These are phyloP conservation scores for Carassius carassius DNA, from an alignment of 2,113 vertebrate species.

Conservation along the genomic window DNA sequence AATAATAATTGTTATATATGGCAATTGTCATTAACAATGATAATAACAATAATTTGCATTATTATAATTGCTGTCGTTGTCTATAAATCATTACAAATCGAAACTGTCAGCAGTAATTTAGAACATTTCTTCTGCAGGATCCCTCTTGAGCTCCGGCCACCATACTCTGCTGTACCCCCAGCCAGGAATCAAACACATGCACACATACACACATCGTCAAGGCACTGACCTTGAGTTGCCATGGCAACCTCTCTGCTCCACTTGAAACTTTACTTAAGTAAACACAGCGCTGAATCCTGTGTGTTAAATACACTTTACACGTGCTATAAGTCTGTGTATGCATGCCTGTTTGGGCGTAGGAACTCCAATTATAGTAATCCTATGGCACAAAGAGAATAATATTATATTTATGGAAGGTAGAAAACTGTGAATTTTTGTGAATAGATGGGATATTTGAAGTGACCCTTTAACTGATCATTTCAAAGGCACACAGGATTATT, in stretches of 20 bases:
- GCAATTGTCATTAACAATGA: too few species aligned
- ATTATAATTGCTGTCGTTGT: not conserved
- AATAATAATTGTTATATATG: too few species aligned
- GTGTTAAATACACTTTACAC: too few species aligned
- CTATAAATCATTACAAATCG: not conserved
- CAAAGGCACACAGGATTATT: not conserved
- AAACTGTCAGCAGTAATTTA: not conserved
- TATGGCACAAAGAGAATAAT: not conserved
- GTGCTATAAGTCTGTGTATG: too few species aligned
- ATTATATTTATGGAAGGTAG: not conserved
- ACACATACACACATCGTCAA: not conserved
- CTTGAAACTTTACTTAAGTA: conserved; percentile 47
- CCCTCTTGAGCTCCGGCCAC: not conserved
- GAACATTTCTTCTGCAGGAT: not conserved
- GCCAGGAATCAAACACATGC: conserved; percentile 21
- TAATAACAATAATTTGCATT: not conserved
- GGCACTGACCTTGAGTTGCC: conserved; percentile 53
- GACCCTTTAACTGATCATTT: not conserved
- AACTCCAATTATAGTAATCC: not conserved
- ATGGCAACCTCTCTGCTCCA: conserved; percentile 51
- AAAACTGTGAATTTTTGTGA: not conserved
- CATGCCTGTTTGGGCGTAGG: too few species aligned
- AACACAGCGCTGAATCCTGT: not conserved
- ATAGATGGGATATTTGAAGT: not conserved
- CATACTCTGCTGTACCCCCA: not conserved